Evolutionary conservation across 2,888 invertebrate genomes (phyloP), one percentile per base, ranked within the genome.

Genomic region (Drosophila kanekoi): DNA sequence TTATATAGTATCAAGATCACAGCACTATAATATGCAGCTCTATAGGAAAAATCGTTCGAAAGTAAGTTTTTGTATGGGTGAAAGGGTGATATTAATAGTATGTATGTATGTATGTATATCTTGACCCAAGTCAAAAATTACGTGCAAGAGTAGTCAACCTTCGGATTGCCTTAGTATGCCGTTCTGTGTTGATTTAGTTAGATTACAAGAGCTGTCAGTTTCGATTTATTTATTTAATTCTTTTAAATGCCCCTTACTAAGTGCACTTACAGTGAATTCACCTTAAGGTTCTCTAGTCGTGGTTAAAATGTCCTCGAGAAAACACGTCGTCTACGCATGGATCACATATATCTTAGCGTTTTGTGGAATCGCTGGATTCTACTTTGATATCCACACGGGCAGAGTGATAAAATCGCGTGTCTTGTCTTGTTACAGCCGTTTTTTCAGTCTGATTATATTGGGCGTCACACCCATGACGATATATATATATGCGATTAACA

Each of bases 321-420:
- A 51, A 2, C 23, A 64, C 10, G 6, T 20, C 4, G 13, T 45
- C 2, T 45, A 35, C 65, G 65, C 64, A 8, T 33, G 20, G 11
- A 38, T 64, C 1, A 20, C 64, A 0, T 66, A 51, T 28, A 1
- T 64, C 2, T 28, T 66, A 5, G 38, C 54, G 6, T 28, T 56
- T 0, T 49, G 13, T 10, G 66, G 66, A 4, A 3, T 64, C 9
- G 3, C 18, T 1, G 52, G 11, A 4, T 64, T 66, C 14, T 56
- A 64, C 28, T 40, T 44, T 32, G 49, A 64, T 9, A 10, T 16
- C 1, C 48, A 16, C 1, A 35, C 16, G 0, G 35, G 45, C 13
- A 40, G 14, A 18, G 2, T 67, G 1, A 6, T 18, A n/a, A 56
- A 62, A n/a, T 48, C 62, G 23, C 62, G 62, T 2, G n/a, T 33